Conservation (phyloP, 2,113 vertebrate genomes). For the Hemibates koningsi region DNA sequence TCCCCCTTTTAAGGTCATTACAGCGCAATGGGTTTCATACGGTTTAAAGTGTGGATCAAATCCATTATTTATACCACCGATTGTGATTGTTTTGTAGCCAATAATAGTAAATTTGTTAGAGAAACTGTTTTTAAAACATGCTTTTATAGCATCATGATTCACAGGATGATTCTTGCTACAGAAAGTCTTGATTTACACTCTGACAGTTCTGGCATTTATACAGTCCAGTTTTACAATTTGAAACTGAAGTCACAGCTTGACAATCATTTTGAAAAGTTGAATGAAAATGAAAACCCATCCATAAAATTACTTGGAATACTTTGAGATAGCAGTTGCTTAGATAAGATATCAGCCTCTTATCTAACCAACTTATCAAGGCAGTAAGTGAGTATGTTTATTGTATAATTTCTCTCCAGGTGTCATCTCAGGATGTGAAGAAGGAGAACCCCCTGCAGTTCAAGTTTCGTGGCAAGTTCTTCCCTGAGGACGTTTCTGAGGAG, state of each 20-base stretch:
- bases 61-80: neutral
- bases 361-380: neutral
- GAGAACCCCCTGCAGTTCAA: slow-evolving; percentile 91
- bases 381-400: neutral
- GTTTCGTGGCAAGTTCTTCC: slow-evolving; percentile 93
- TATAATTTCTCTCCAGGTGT: slow-evolving; percentile 73
- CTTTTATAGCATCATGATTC: neutral
- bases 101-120: neutral
- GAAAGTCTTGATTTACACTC: neutral
- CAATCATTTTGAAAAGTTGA: neutral
- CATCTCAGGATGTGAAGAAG: slow-evolving; percentile 88
- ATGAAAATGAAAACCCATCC: neutral
- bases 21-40: neutral
- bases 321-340: neutral
- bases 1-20: neutral
- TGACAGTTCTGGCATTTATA: neutral
- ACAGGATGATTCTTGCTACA: neutral
- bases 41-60: neutral
- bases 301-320: neutral
- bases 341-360: neutral
- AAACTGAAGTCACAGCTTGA: neutral
- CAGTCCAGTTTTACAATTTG: neutral
- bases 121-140: neutral
- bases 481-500: slow-evolving; percentile 90
- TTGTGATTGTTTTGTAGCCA: neutral